A percentile compares a stretch with the other conserved stretches of the same genome.
These are phyloP conservation scores for Scaptomyza montana DNA, from an alignment of 1,140 invertebrate genomes.

Conservation along the genomic window DNA sequence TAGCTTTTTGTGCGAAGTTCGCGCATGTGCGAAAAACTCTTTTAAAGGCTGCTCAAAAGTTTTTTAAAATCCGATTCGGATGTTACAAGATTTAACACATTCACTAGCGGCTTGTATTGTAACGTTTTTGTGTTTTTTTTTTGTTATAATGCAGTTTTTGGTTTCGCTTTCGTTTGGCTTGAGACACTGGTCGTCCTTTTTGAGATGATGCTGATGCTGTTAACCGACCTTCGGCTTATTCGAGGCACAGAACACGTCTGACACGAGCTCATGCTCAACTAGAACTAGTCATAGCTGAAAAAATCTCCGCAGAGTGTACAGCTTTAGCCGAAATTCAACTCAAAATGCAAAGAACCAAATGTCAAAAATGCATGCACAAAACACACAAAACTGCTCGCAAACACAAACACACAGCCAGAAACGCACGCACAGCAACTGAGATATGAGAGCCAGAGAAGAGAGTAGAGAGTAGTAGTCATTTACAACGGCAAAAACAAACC, in stretches of 20 bases:
- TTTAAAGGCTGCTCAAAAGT: slow-evolving; percentile 23
- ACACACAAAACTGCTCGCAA: slow-evolving; percentile 40
- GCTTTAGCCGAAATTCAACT: slow-evolving; percentile 51
- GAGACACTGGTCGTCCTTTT: slow-evolving; percentile 39
- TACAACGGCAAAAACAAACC: slow-evolving; percentile 46
- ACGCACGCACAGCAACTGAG: slow-evolving; percentile 39
- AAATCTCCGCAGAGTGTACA: slow-evolving; percentile 65
- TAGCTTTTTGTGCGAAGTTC: slow-evolving; percentile 67
- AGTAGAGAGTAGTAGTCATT: slow-evolving; percentile 43
- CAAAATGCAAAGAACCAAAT: slow-evolving; percentile 79
- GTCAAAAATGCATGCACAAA: slow-evolving; percentile 69
- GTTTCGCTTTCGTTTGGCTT: slow-evolving; percentile 52
- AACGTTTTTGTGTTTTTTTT: slow-evolving; percentile 18
- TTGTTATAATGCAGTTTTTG: slow-evolving; percentile 19
- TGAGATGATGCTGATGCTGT: slow-evolving; percentile 25
- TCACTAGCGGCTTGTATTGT: slow-evolving; percentile 46
- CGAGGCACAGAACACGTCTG: slow-evolving; percentile 79
- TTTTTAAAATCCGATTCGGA: slow-evolving; percentile 10
- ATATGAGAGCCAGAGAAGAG: slow-evolving; percentile 26
- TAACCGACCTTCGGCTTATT: slow-evolving; percentile 62
- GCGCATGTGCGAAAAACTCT: slow-evolving; percentile 67
- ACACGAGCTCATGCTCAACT: slow-evolving; percentile 65
- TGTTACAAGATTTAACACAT: slow-evolving; percentile 30
- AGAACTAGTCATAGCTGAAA: slow-evolving; percentile 73
- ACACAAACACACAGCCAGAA: slow-evolving; percentile 12